A percentile compares a stretch with the other conserved stretches of the same genome.
These are phyloP conservation scores for Argynnis bischoffii DNA, from an alignment of 2,888 invertebrate genomes.

Conservation along the genomic window DNA sequence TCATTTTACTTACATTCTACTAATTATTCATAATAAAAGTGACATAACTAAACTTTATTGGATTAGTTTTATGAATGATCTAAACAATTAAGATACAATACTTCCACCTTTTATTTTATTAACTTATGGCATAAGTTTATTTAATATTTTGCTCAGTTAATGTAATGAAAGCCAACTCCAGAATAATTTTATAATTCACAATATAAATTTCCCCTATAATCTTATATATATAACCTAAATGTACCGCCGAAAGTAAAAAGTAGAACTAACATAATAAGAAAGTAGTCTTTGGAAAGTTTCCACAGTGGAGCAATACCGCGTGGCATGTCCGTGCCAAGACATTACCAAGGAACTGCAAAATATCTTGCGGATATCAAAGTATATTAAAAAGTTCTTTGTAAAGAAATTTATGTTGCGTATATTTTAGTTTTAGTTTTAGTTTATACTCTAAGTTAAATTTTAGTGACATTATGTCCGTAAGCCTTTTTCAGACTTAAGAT, in stretches of 20 bases:
- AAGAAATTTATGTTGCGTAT: slow-evolving; percentile 1
- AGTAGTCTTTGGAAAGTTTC: slow-evolving; percentile 30
- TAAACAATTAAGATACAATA: too few relatives aligned
- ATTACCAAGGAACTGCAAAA: slow-evolving; percentile 27
- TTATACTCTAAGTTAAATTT: neutral
- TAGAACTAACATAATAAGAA: slow-evolving; percentile 31
- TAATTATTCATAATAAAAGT: too few relatives aligned
- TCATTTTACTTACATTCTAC: too few relatives aligned
- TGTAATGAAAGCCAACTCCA: too few relatives aligned
- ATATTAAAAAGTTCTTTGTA: slow-evolving; percentile 19
- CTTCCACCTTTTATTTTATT: too few relatives aligned
- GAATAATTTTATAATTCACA: too few relatives aligned
- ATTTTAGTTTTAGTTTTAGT: slow-evolving; percentile 13
- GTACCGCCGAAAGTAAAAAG: slow-evolving; percentile 17
- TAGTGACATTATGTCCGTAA: too few relatives aligned
- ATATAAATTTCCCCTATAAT: neutral
- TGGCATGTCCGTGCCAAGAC: slow-evolving; percentile 30
- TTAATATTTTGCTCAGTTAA: too few relatives aligned
- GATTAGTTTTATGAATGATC: too few relatives aligned
- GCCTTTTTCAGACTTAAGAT: too few relatives aligned
- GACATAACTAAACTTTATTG: too few relatives aligned
- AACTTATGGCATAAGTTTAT: too few relatives aligned
- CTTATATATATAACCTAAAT: slow-evolving; percentile 5
- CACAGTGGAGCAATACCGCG: slow-evolving; percentile 29
- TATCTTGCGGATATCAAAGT: slow-evolving; percentile 21